Evolutionary conservation across 1,140 invertebrate genomes (phyloP).

Genomic region (Aethina tumida): DNA sequence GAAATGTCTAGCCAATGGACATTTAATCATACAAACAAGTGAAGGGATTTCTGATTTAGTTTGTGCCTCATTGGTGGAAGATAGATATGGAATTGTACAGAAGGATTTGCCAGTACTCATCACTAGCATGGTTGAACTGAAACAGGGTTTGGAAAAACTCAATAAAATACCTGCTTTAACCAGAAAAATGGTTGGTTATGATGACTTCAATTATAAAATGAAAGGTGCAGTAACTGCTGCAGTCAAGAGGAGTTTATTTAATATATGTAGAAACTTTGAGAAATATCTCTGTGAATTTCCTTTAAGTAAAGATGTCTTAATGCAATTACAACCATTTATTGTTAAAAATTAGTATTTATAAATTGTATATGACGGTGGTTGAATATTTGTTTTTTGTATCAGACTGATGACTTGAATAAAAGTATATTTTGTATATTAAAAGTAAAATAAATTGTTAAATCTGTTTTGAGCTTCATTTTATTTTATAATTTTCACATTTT

Average conservation of each 20-base stretch:
- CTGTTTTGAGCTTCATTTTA: too few relatives aligned
- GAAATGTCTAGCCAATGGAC: slow-evolving; percentile 51
- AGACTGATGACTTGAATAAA: too few relatives aligned
- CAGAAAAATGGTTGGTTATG: slow-evolving; percentile 47
- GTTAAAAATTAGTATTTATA: too few relatives aligned
- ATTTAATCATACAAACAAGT: slow-evolving; percentile 57
- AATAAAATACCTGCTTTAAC: slow-evolving; percentile 50
- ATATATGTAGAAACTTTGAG: slow-evolving; percentile 56
- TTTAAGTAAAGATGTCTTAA: slow-evolving; percentile 32
- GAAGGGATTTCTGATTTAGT: slow-evolving; percentile 59
- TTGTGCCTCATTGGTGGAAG: slow-evolving; percentile 58
- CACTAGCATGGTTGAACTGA: slow-evolving; percentile 50
- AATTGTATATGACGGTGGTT: too few relatives aligned
- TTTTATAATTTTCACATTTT: too few relatives aligned
- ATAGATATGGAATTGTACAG: slow-evolving; percentile 70
- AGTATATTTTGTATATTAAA: too few relatives aligned
- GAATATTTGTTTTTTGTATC: too few relatives aligned
- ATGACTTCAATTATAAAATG: slow-evolving; percentile 49
- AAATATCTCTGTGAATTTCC: slow-evolving; percentile 57
- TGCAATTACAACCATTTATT: slow-evolving; percentile 18
- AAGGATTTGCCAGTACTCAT: slow-evolving; percentile 63
- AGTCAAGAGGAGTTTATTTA: slow-evolving; percentile 63
- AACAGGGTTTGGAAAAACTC: slow-evolving; percentile 59
- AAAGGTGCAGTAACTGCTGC: slow-evolving; percentile 49
- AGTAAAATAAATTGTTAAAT: too few relatives aligned